These are phyloP conservation scores for Martes martes DNA, from an alignment of 2,113 vertebrate species.

Conservation along the genomic window DNA sequence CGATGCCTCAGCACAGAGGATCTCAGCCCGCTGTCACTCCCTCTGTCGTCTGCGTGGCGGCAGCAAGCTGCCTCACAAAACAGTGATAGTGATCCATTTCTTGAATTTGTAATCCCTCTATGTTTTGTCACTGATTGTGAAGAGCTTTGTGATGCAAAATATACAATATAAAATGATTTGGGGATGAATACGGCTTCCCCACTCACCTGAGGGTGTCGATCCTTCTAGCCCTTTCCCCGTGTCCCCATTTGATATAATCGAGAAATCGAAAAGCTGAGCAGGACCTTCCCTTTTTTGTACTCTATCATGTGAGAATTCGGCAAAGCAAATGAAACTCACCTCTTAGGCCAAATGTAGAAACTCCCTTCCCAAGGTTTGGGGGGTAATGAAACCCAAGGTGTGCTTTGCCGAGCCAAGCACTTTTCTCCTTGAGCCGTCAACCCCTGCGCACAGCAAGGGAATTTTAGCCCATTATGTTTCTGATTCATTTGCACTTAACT, in stretches of 20 bases:
- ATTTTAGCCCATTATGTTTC: conserved; percentile 57
- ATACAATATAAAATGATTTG: neutral
- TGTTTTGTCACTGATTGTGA: conserved; percentile 57
- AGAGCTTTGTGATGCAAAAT: conserved; percentile 66
- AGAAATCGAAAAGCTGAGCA: neutral
- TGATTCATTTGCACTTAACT: conserved; percentile 69
- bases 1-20: neutral
- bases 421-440: conserved; percentile 28
- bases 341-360: neutral
- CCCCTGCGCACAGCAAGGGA: neutral
- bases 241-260: neutral
- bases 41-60: neutral
- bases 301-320: neutral
- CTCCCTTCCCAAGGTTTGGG: neutral
- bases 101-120: conserved; percentile 65
- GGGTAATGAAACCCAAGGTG: neutral
- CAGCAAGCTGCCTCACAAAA: conserved; percentile 36
- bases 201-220: neutral
- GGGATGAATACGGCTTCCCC: neutral
- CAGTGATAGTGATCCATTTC: conserved; percentile 47
- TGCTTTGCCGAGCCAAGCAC: neutral
- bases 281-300: neutral
- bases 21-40: conserved; percentile 2
- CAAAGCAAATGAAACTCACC: neutral
- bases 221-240: neutral